Evolutionary conservation across 2,888 invertebrate genomes (phyloP), one percentile per base, ranked within the genome.

Genomic region (Ctenicera cuprea): DNA sequence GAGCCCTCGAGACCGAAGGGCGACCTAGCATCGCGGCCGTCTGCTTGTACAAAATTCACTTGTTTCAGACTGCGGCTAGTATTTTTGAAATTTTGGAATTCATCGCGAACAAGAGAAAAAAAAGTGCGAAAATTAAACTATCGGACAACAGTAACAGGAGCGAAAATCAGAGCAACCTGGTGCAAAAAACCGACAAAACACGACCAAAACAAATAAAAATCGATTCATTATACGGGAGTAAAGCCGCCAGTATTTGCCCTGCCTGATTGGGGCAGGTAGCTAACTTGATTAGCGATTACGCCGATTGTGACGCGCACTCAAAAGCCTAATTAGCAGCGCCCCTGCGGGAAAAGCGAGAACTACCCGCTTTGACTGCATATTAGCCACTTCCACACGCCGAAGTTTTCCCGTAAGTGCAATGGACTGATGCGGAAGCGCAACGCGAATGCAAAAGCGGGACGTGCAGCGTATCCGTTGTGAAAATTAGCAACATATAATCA

Each of bases 281-380:
- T 87, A 87, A 87, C 85, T 87, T 87, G 87, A 87, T 87, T 87
- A 87, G 87, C 85, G 87, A 87, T 87, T 87, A 87, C 86, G 84
- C 85, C 84, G 86, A 87, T 87, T 87, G 86, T 87, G 86, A 87
- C 86, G 86, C 85, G 83, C 82, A 83, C 84, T 86, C 87, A 86
- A 87, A 86, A 86, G 85, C 84, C 84, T 87, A 87, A 87, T 87
- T 87, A 87, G 83, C 84, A 83, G 78, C 79, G 80, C 82, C 80
- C 77, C 80, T 79, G 80, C 77, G 79, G 82, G 80, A 80, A 80
- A 81, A 81, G 78, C 79, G 80, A 78, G 79, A 78, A 78, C 80
- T 77, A 76, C 76, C 73, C 73, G 66, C 63, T 68, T 68, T 64
- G 71, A 50, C 67, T 68, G 59, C 63, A 68, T 69, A 66, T 71